A percentile compares a stretch with the other conserved stretches of the same genome.
Evolutionary conservation across 2,888 invertebrate genomes (phyloP).

Genomic region (Drosophila kambysellisi): DNA sequence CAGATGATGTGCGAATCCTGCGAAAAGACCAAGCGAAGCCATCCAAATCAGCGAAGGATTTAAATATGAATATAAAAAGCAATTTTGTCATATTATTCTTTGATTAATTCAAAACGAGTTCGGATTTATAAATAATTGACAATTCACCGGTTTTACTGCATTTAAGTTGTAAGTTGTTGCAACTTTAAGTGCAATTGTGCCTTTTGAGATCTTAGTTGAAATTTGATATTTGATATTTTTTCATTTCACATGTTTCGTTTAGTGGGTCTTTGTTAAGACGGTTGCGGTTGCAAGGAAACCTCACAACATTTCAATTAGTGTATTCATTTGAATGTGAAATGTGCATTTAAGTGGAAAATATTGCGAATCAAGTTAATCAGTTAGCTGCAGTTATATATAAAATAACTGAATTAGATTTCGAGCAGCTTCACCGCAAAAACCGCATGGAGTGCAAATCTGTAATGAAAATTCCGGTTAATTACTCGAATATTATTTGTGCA

Average conservation of each 20-base stretch:
- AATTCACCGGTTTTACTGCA: background rate
- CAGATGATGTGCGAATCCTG: conserved; percentile 91
- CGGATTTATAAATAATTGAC: background rate
- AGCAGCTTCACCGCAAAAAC: background rate
- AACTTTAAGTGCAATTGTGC: background rate
- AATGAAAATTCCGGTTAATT: background rate
- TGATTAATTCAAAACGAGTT: background rate
- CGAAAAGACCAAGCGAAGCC: conserved; percentile 1
- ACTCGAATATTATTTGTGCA: background rate
- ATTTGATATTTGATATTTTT: background rate
- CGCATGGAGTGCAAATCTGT: background rate
- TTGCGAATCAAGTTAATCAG: background rate
- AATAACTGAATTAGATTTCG: background rate
- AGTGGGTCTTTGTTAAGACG: background rate
- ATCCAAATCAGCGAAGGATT: background rate
- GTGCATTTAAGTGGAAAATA: background rate
- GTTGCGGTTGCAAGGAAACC: background rate
- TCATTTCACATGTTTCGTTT: too few relatives aligned
- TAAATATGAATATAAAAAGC: too few relatives aligned
- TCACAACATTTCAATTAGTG: background rate
- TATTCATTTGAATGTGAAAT: background rate
- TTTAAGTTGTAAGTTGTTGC: background rate
- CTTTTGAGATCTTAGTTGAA: background rate
- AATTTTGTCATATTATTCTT: background rate
- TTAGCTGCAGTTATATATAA: background rate